Conservation (phyloP, 2,888 invertebrate species). For the Hofmannophila pseudospretella region DNA sequence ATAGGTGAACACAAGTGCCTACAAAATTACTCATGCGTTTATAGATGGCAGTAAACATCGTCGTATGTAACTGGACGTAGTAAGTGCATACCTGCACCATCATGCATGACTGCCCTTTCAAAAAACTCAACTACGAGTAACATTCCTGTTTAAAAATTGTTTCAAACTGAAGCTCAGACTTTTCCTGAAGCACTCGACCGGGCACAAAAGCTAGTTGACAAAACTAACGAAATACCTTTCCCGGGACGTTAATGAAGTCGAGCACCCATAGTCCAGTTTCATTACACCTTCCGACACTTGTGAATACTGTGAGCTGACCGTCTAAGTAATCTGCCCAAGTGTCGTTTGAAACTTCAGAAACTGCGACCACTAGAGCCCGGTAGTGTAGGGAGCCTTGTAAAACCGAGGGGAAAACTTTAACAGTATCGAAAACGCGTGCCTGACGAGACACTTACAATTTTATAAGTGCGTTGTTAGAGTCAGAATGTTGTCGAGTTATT, state of each 20-base stretch:
- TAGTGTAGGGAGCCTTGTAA: constrained; percentile 23
- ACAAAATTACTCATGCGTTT: too few species aligned
- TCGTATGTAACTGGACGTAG: too few species aligned
- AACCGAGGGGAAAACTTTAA: constrained; percentile 28
- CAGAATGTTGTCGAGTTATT: constrained; percentile 6
- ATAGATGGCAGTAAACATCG: too few species aligned
- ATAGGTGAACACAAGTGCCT: too few species aligned
- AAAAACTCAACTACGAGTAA: too few species aligned
- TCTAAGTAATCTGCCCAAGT: constrained; percentile 32
- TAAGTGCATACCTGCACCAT: too few species aligned
- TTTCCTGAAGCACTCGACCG: too few species aligned
- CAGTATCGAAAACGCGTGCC: constrained; percentile 27
- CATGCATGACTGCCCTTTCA: too few species aligned
- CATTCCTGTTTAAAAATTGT: too few species aligned
- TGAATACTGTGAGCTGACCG: constrained; percentile 21
- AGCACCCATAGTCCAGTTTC: constrained; percentile 22
- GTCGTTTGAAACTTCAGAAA: constrained; percentile 37
- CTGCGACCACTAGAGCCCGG: constrained; percentile 21
- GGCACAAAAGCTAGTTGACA: constrained; percentile 14
- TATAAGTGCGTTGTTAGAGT: constrained; percentile 12
- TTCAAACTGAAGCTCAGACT: too few species aligned
- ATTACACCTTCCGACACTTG: constrained; percentile 19
- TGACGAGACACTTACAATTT: constrained; percentile 26
- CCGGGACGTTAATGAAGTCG: constrained; percentile 15
- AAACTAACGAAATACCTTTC: constrained; percentile 12